A percentile compares a stretch with the other conserved stretches of the same genome.
phyloP scores from a whole-genome alignment of 2,113 vertebrate species.

The Apus apus region DNA sequence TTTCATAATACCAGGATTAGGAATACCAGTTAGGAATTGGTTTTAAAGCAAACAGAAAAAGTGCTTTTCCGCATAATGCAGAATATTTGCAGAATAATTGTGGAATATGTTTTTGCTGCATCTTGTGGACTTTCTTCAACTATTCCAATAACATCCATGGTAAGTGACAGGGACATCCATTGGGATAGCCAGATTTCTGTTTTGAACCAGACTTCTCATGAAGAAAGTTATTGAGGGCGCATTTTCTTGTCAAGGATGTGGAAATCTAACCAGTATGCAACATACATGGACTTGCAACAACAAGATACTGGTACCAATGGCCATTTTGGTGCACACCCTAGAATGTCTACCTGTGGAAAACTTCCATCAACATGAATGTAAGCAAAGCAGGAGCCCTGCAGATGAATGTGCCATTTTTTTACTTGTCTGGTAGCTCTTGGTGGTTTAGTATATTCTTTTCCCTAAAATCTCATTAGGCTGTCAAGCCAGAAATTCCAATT shows the following conservation, averaged over 20 bases:
- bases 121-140: background rate
- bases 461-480: constrained; percentile 38
- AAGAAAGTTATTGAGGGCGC: background rate
- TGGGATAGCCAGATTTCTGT: background rate
- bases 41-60: background rate
- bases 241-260: background rate
- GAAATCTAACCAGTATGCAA: background rate
- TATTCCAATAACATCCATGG: background rate
- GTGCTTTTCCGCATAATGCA: background rate
- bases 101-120: background rate
- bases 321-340: background rate
- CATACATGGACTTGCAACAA: background rate
- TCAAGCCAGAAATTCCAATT: constrained; percentile 47
- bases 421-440: constrained; percentile 12
- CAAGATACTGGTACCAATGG: background rate
- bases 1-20: background rate
- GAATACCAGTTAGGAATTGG: background rate
- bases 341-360: background rate
- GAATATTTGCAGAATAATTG: background rate
- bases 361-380: background rate
- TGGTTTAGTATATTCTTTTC: constrained; percentile 26
- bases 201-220: background rate
- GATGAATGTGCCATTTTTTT: background rate
- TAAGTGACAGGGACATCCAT: background rate
- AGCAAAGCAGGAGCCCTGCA: background rate